Base-by-base conservation (phyloP, 1,140 invertebrate genomes). In the Chrysopa pallens region DNA sequence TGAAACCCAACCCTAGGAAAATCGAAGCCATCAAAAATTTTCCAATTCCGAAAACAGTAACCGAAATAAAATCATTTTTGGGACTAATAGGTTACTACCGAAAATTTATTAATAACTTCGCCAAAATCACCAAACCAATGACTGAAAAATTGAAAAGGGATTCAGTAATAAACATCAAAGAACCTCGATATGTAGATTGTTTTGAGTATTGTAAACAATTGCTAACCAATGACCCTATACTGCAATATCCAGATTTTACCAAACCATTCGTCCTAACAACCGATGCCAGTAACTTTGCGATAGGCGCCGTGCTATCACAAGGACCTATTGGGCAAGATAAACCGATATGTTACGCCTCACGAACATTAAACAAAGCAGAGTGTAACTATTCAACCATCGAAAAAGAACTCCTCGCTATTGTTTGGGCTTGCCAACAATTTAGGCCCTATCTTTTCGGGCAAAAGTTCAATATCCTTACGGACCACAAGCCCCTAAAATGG, bases 221-320 rank as follows among this genome's bases (percentile, higher is more conserved):
- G n/a, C 17, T 62, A n/a, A 42, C 39, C 9, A 39, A 13, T 13
- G 29, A 53, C 8, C 51, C 54, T 9, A 40, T 56, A 8, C 46
- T 61, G 39, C 27, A 40, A 6, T 54, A 46, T 38, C 52, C 58
- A 11, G 44, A 62, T 43, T 54, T 54, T 36, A 43, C 38, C 6
- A 45, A 57, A 47, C 52, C 48, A 1, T 61, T 60, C 38, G 52
- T 57, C 0, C 46, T 66, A 1, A 54, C 59, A 27, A 63, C 58
- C 0, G 66, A 69, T 51, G 64, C 63, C 11, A 58, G 56, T n/a
- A 52, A 57, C 5, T 45, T 50, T 44, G 57, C 58, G 6, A 42
- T 66, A 31, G 60, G 59, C 8, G 63, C 58, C 7, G 53, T 63
- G 2, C 36, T 68, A 12, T 53, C 55, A 13, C 61, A 68, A 50